Evolutionary conservation across 2,888 invertebrate species (phyloP).

Genomic region (Altica lythri): DNA sequence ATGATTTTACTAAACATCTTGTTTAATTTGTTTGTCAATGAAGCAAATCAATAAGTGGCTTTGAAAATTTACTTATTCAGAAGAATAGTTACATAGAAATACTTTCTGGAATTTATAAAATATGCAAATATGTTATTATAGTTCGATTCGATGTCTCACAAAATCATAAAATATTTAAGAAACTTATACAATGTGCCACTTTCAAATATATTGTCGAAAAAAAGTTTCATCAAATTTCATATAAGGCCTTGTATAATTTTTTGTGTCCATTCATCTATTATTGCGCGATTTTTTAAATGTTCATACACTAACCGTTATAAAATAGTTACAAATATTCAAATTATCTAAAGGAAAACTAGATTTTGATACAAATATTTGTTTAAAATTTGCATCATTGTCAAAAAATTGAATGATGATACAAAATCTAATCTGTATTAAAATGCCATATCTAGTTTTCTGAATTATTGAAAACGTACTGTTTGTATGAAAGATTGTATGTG

Average conservation of each 20-base stretch:
- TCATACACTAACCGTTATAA: constrained; percentile 17
- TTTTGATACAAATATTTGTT: constrained; percentile 7
- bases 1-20: too few relatives aligned
- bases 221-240: constrained; percentile 4
- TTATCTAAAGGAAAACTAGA: constrained; percentile 3
- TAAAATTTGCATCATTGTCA: constrained; percentile 2
- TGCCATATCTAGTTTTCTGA: constrained; percentile 10
- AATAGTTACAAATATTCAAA: constrained; percentile 4
- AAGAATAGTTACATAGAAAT: too few relatives aligned
- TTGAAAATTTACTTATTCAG: constrained; percentile 3
- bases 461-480: constrained; percentile 20
- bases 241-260: constrained; percentile 13
- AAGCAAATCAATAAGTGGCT: not conserved
- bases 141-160: constrained; percentile 15
- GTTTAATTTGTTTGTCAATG: too few relatives aligned
- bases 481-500: constrained; percentile 20
- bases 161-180: constrained; percentile 7
- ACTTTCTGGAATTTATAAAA: not conserved
- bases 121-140: constrained; percentile 16
- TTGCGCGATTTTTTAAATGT: constrained; percentile 23
- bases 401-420: constrained; percentile 1
- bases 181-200: constrained; percentile 5
- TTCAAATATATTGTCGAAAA: not conserved
- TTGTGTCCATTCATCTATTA: constrained; percentile 23
- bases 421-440: constrained; percentile 4